Conservation (phyloP, 2,113 vertebrate species). For the Rhagologus leucostigma region DNA sequence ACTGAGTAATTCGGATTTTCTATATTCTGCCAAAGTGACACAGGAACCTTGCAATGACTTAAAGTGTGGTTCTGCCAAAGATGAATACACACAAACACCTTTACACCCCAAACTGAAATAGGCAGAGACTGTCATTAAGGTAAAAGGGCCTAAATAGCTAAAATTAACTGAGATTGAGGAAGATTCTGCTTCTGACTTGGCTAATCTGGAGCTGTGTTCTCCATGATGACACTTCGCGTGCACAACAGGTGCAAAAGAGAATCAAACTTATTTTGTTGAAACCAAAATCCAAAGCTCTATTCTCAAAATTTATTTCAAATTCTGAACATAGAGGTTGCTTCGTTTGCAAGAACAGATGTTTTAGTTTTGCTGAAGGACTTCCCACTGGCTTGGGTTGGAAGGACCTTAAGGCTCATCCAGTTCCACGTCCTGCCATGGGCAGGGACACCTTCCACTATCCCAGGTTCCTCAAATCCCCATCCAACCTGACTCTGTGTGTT, state of each 20-base stretch:
- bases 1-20: not conserved
- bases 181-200: not conserved
- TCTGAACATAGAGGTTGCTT: not conserved
- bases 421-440: not conserved
- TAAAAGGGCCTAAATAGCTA: not conserved
- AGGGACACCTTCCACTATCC: not conserved
- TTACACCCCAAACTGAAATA: not conserved
- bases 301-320: not conserved
- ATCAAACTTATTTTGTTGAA: not conserved
- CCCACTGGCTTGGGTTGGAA: not conserved
- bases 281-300: not conserved
- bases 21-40: not conserved
- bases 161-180: not conserved
- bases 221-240: not conserved
- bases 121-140: not conserved
- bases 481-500: not conserved
- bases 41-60: not conserved
- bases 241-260: not conserved
- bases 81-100: not conserved
- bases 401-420: not conserved
- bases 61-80: not conserved
- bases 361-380: not conserved
- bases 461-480: not conserved
- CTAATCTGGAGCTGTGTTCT: not conserved
- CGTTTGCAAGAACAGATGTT: rapidly evolving